Conservation (phyloP, 2,888 invertebrate species). For the Rugalucina vietnamica region DNA sequence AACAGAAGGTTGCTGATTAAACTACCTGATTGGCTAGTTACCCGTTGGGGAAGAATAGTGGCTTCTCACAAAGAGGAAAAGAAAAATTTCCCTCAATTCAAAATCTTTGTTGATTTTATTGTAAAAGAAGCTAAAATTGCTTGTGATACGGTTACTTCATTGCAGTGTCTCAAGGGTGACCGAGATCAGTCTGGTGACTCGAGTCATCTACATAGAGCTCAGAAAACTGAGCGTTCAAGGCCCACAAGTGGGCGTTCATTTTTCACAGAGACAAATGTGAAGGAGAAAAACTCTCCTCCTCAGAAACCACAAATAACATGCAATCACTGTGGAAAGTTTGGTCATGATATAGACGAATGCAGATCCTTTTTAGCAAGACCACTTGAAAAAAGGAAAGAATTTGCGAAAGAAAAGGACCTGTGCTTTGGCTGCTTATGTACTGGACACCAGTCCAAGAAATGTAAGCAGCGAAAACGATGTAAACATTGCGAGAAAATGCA, state of each 20-base stretch:
- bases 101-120: conserved; percentile 47
- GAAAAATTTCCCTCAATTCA: conserved; percentile 30
- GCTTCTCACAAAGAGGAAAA: conserved; percentile 10
- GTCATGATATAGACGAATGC: conserved; percentile 21
- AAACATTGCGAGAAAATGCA: conserved; percentile 30
- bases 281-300: conserved; percentile 18
- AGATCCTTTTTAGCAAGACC: conserved; percentile 18
- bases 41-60: conserved; percentile 44
- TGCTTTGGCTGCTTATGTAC: conserved; percentile 43
- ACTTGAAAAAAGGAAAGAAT: conserved; percentile 30
- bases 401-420: conserved; percentile 13
- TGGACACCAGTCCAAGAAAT: conserved; percentile 23
- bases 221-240: neutral
- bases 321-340: neutral
- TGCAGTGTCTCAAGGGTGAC: conserved; percentile 9
- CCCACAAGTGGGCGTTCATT: neutral
- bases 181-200: neutral
- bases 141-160: conserved; percentile 50
- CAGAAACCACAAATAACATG: neutral
- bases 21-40: conserved; percentile 52
- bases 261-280: neutral
- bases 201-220: neutral
- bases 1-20: conserved; percentile 50
- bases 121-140: conserved; percentile 54
- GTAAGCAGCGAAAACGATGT: conserved; percentile 18